Evolutionary conservation across 2,797 vertebrate species (phyloP).

Genomic region (Halcyon badia): DNA sequence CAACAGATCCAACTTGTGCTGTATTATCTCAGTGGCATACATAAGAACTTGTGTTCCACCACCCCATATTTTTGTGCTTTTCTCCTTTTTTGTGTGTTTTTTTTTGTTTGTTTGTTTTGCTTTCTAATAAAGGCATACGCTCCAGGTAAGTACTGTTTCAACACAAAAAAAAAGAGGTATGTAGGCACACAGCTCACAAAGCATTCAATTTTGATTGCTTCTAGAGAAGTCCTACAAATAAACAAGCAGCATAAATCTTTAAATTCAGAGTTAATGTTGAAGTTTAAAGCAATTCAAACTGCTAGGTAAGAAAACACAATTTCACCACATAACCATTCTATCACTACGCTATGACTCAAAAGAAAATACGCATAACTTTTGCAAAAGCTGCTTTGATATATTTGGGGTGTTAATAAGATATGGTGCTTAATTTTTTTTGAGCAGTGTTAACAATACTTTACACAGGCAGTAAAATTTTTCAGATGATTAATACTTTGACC

Average conservation of each 20-base stretch:
- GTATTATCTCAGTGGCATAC: not conserved
- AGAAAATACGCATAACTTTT: not conserved
- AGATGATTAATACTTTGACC: not conserved
- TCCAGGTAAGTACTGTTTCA: not conserved
- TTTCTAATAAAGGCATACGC: not conserved
- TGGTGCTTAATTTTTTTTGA: not conserved
- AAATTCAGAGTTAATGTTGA: not conserved
- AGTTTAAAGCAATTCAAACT: not conserved
- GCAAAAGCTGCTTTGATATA: not conserved
- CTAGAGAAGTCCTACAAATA: conserved; percentile 13
- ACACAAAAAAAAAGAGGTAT: not conserved
- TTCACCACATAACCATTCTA: not conserved
- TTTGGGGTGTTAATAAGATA: not conserved
- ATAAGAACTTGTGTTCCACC: not conserved
- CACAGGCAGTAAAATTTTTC: not conserved
- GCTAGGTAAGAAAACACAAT: not conserved
- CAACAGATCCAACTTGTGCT: not conserved
- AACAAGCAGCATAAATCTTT: not conserved
- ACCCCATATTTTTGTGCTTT: no score
- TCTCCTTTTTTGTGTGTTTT: no score
- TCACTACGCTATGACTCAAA: not conserved
- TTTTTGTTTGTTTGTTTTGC: not conserved
- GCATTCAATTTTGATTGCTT: not conserved
- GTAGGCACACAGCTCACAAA: not conserved
- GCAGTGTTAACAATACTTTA: not conserved